A percentile compares a stretch with the other conserved stretches of the same genome.
phyloP scores from a whole-genome alignment of 2,797 vertebrate genomes.

The Xiphorhynchus erythropygius region DNA sequence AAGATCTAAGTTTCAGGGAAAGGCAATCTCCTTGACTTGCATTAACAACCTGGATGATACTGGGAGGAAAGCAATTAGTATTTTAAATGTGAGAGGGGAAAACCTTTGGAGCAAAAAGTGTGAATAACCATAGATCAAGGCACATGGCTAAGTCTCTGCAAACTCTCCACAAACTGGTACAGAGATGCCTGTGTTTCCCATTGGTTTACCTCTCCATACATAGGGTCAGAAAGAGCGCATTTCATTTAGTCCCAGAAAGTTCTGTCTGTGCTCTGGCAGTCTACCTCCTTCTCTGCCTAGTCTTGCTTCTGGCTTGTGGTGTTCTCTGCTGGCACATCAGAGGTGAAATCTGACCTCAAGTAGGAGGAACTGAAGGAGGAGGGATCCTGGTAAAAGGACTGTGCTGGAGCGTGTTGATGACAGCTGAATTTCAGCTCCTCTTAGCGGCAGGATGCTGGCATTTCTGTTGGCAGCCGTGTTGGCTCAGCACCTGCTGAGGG shows the following conservation, averaged over 20 bases:
- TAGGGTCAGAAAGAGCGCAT: neutral
- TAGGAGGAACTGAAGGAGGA: neutral
- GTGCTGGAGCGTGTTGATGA: neutral
- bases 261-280: neutral
- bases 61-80: neutral
- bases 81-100: neutral
- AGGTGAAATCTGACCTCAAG: neutral
- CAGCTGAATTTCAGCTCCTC: slow-evolving; percentile 37
- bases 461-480: neutral
- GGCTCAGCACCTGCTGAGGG: neutral
- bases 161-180: neutral
- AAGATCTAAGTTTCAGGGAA: neutral
- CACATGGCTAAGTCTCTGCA: neutral
- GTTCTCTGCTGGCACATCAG: neutral
- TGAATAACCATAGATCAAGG: neutral
- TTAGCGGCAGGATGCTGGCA: neutral
- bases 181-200: rapidly evolving
- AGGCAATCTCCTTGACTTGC: neutral
- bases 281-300: neutral
- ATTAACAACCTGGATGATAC: neutral
- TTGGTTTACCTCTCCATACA: neutral
- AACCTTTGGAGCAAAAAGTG: neutral
- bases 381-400: rapidly evolving
- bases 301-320: neutral
- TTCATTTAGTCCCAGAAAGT: neutral